A percentile compares a stretch with the other conserved stretches of the same genome.
Evolutionary conservation across 1,140 invertebrate species (phyloP).

Genomic region (Rhizoglyphus robini): DNA sequence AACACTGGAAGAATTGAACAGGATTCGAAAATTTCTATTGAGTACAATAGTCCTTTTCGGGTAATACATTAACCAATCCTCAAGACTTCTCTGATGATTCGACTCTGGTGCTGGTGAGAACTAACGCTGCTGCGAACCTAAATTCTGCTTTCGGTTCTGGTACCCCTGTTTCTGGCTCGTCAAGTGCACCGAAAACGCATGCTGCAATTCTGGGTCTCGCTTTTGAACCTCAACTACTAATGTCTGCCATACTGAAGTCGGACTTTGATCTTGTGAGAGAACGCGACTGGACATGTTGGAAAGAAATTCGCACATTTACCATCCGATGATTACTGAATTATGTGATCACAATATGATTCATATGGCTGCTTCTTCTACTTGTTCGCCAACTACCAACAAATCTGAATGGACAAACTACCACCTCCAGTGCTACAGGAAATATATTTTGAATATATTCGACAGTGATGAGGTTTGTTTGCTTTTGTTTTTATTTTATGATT

Average conservation of each 20-base stretch:
- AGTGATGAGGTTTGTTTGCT: no score
- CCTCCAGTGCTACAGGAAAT: no score
- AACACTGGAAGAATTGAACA: conserved; percentile 72
- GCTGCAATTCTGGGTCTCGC: conserved; percentile 76
- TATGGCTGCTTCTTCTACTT: conserved; percentile 82
- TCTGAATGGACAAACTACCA: no score
- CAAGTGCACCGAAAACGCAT: conserved; percentile 48
- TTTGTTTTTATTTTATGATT: no score
- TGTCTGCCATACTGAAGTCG: conserved; percentile 76
- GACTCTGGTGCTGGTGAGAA: no score
- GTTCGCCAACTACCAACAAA: conserved; percentile 79
- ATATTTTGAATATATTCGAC: no score
- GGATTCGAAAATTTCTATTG: conserved; percentile 75
- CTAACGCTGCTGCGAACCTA: no score
- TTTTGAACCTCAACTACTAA: conserved; percentile 64
- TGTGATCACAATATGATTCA: conserved; percentile 96
- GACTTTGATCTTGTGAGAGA: conserved; percentile 74
- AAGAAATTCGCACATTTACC: conserved; percentile 33
- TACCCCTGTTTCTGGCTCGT: conserved; percentile 41
- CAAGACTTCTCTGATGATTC: no score
- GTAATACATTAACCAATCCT: no score
- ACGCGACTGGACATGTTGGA: conserved; percentile 46
- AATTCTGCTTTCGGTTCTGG: conserved; percentile 67
- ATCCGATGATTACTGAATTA: conserved; percentile 51
- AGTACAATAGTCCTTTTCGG: conserved; percentile 60